Evolutionary conservation across 2,797 vertebrate genomes (phyloP).

Genomic region (Rhincodon typus): DNA sequence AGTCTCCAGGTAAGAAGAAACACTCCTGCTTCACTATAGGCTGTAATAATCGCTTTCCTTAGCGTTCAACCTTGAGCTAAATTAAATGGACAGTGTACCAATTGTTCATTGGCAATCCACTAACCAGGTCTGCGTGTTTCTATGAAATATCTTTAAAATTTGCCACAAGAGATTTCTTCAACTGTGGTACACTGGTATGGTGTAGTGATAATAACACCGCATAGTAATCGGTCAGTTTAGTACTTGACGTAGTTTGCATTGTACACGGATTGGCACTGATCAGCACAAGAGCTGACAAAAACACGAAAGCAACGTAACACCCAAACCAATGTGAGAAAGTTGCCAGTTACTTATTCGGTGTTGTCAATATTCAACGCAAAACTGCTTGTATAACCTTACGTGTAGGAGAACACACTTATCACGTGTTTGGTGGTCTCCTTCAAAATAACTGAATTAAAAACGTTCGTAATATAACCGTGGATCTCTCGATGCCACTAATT

Average conservation of each 20-base stretch:
- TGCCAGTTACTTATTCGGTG: not conserved
- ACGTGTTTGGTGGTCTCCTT: not conserved
- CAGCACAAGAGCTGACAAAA: conserved; percentile 57
- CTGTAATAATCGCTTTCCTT: not conserved
- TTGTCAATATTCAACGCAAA: not conserved
- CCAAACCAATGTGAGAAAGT: not conserved
- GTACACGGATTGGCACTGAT: conserved; percentile 48
- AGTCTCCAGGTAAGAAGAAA: conserved; percentile 16
- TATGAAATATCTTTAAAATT: not conserved
- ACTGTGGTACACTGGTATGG: not conserved
- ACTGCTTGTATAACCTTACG: not conserved
- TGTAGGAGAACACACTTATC: not conserved
- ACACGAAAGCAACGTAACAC: conserved; percentile 64
- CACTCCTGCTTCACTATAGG: not conserved
- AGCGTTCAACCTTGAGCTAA: not conserved
- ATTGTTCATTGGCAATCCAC: not conserved
- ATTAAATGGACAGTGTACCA: not conserved
- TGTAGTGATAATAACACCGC: not conserved
- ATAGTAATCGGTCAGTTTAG: not conserved
- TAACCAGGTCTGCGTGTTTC: not conserved
- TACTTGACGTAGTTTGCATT: not conserved
- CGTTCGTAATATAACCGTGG: not conserved
- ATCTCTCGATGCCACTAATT: not conserved
- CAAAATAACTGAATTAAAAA: not conserved
- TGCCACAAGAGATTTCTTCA: not conserved